Percentiles rank a stretch among this genome's conserved stretches.
Conservation (phyloP, 2,888 invertebrate species). For the Amaurobius ferox region DNA sequence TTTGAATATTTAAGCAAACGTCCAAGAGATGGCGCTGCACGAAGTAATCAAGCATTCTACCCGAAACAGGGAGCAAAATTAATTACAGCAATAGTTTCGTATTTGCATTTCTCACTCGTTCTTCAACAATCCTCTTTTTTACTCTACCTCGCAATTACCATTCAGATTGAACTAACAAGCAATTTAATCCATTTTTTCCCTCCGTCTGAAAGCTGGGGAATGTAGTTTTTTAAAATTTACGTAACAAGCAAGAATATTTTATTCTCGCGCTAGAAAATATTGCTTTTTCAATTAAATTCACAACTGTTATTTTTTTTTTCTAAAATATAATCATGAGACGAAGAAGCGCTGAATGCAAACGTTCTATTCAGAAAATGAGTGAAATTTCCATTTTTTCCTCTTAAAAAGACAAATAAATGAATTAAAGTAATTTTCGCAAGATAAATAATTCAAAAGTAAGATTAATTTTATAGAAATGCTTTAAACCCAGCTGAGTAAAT, state of each 20-base stretch:
- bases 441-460: not conserved
- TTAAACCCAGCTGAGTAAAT: not conserved
- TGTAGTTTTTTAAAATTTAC: not conserved
- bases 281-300: constrained; percentile 16
- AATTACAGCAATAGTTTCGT: not conserved
- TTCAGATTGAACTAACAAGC: constrained; percentile 13
- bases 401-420: not conserved
- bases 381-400: not conserved
- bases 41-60: not conserved
- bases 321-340: not conserved
- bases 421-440: not conserved
- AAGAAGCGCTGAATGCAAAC: not conserved
- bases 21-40: constrained; percentile 1
- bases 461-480: constrained; percentile 3
- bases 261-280: not conserved
- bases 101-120: constrained; percentile 3
- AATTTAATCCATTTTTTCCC: constrained; percentile 7
- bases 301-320: not conserved
- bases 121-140: not conserved
- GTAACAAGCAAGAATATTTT: not conserved
- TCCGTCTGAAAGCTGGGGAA: not conserved
- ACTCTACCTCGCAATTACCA: not conserved
- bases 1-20: too few species aligned
- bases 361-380: not conserved
- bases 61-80: not conserved